A percentile compares a stretch with the other conserved stretches of the same genome.
Conservation (phyloP, 2,888 invertebrate species). For the Drosophila formosana region DNA sequence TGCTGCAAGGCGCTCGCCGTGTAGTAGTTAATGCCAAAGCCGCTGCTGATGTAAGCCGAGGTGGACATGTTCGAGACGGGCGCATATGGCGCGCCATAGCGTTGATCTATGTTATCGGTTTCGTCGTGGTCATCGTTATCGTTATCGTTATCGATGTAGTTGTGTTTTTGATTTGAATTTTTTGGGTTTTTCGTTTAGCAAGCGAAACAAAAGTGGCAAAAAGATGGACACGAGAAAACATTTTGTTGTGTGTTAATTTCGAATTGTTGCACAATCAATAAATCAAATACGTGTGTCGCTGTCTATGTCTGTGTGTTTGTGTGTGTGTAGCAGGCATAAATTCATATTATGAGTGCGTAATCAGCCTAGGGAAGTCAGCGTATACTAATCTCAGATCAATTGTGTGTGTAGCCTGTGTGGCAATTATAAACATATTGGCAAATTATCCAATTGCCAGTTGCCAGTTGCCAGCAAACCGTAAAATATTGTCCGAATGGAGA, state of each 20-base stretch:
- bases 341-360: slow-evolving; percentile 26
- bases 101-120: slow-evolving; percentile 66
- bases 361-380: slow-evolving; percentile 13
- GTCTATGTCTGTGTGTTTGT: slow-evolving; percentile 16
- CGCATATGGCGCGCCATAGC: slow-evolving; percentile 60
- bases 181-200: slow-evolving; percentile 48
- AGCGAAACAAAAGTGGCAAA: slow-evolving; percentile 67
- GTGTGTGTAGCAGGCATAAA: slow-evolving; percentile 26
- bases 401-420: neutral
- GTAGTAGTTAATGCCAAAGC: slow-evolving; percentile 82
- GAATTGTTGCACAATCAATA: slow-evolving; percentile 60
- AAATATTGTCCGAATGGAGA: slow-evolving; percentile 28
- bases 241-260: slow-evolving; percentile 66
- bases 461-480: slow-evolving; percentile 32
- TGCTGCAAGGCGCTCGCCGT: slow-evolving; percentile 61
- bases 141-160: slow-evolving; percentile 37
- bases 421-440: slow-evolving; percentile 35
- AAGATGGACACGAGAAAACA: slow-evolving; percentile 75
- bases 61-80: slow-evolving; percentile 78
- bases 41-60: slow-evolving; percentile 79
- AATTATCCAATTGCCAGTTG: slow-evolving; percentile 46
- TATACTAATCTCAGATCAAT: slow-evolving; percentile 37
- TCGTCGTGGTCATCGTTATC: slow-evolving; percentile 24
- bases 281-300: slow-evolving; percentile 37
- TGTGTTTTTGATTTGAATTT: slow-evolving; percentile 31